Base-by-base conservation (phyloP, 2,888 invertebrate species). In the Caenorhabditis macrosperma region DNA sequence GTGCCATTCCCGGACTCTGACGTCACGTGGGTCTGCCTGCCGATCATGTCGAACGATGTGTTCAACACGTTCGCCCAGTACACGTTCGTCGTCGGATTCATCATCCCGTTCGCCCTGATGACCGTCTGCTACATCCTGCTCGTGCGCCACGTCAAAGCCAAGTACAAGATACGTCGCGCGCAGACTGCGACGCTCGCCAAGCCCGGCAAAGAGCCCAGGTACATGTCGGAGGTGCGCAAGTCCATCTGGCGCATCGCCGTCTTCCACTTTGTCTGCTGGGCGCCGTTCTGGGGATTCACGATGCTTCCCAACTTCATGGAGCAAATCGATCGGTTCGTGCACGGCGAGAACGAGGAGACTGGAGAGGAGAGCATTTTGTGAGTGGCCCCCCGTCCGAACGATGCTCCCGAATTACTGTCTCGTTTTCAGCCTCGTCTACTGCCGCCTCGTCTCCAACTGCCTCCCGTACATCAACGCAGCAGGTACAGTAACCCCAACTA, bases 221-320 rank as follows among this genome's bases (percentile, higher is more conserved):
- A 88, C 76, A 86, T 88, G 86, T 66, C 66, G 22, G 87, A 87
- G 61, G 82, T 88, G 72, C 72, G 85, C 15, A 85, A 87, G 69
- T 84, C 84, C 20, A 87, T 88, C 46, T 87, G 86, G 85, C 67
- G 87, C 33, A 86, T 88, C 12, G 87, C 86, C 38, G 80, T 88
- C 30, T 88, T 86, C 59, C 88, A 88, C 68, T 88, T 88, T 60
- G 72, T 84, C 10, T 88, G 88, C 52, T 88, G 87, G 88, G 88
- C 86, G 7, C 88, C 88, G 35, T 88, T 85, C 68, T 87, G 86
- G 86, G 61, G 78, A 15, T 86, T 86, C 66, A 85, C 85, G 3
- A 82, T 85, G 66, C 28, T 74, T 6, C 86, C 87, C 1, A 69
- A 75, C 26, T 82, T 69, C 35, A 75, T 84, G 20, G 33, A 52